Evolutionary conservation across 2,797 vertebrate genomes (phyloP), one percentile per base, ranked within the genome.

Genomic region (Alcedo atthis): DNA sequence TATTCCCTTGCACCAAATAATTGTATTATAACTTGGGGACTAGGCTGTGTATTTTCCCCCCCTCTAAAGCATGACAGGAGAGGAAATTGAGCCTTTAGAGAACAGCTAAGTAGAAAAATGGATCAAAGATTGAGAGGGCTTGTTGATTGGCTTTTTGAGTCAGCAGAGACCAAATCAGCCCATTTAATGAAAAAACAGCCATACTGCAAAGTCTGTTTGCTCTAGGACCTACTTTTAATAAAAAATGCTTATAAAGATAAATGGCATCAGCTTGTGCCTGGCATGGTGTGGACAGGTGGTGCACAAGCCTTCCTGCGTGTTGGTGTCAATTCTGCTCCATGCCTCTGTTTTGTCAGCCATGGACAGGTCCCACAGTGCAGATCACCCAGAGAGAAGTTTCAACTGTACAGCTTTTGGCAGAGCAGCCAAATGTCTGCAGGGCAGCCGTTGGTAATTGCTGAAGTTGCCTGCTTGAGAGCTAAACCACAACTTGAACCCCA

Each of bases 21-120:
- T 76, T 91, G 51, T 77, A 93, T 93, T 96, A 85, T 88, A 95
- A 97, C 94, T 87, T 81, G 81, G 95, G 83, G 74, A 93, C 81
- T 21, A 93, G 74, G 83, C 49, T 59, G 71, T 68, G 54, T 90
- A 42, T 92, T 87, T 85, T 25, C 28, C 46, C 71, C 61, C 22
- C 12, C 25, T 85, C 66, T 64, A 90, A 95, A 90, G 58, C 81
- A 81, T 69, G 54, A 87, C 54, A 96, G 75, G 61, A 93, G 92
- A 90, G 85, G 95, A 97, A 97, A 97, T 54, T 91, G 84, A 96
- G 82, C 67, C 83, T 95, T 95, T 93, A 84, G 88, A 85, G 83
- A 97, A 82, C 82, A 57, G 45, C 83, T 81, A 96, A 94, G 57
- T 79, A 91, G 88, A 94, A 96, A 95, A 90, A 89, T 76, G 76